These are phyloP conservation scores for Dusona sp. DNA, from an alignment of 2,888 invertebrate genomes.

Conservation along the genomic window DNA sequence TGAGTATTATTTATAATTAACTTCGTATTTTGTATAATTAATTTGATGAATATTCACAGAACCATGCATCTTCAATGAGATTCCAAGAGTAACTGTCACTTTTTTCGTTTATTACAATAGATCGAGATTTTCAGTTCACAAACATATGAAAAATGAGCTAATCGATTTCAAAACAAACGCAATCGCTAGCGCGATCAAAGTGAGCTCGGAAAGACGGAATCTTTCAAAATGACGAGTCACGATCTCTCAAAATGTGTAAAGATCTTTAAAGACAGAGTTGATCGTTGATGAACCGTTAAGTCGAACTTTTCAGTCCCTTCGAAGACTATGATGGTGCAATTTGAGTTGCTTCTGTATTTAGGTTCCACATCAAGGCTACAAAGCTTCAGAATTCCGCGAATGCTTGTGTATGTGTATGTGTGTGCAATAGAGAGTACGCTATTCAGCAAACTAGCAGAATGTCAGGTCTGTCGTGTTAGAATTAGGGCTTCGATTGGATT, in stretches of 20 bases:
- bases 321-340: conserved; percentile 14
- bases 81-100: too few species aligned
- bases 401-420: conserved; percentile 79
- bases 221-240: too few species aligned
- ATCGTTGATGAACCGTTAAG: conserved; percentile 72
- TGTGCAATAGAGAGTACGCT: conserved; percentile 78
- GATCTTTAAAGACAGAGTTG: conserved; percentile 35
- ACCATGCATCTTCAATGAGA: too few species aligned
- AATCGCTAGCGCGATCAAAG: too few species aligned
- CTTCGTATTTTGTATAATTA: too few species aligned
- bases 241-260: neutral
- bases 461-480: conserved; percentile 82
- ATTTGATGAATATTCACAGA: too few species aligned
- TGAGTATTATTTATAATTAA: too few species aligned
- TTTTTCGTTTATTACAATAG: too few species aligned
- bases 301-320: conserved; percentile 77
- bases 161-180: too few species aligned
- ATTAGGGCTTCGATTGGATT: conserved; percentile 85
- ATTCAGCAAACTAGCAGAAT: conserved; percentile 84
- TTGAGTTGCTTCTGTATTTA: conserved; percentile 34
- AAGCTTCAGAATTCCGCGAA: conserved; percentile 77
- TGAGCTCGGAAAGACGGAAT: too few species aligned
- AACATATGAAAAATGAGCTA: too few species aligned
- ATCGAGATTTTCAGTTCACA: too few species aligned
- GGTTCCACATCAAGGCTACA: conserved; percentile 57